Evolutionary conservation across 2,797 vertebrate species (phyloP).

Genomic region (Prunella strophiata): DNA sequence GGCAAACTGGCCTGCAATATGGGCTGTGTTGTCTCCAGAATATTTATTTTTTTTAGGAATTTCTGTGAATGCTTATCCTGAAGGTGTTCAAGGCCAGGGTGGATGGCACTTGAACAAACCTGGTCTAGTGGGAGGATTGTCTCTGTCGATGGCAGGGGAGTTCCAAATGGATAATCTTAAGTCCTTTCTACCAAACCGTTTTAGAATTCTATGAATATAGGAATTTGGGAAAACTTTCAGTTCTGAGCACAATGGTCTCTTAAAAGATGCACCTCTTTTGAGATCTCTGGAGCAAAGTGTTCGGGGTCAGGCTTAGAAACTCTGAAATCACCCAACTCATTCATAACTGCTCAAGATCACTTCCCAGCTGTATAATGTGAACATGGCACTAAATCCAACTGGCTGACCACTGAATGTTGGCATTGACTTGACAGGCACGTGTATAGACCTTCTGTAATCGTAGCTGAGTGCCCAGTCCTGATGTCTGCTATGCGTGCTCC

Average conservation of each 20-base stretch:
- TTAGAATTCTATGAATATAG: not conserved
- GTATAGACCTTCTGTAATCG: fast-evolving
- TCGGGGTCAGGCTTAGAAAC: not conserved
- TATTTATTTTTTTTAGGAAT: not conserved
- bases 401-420: not conserved
- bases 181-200: not conserved
- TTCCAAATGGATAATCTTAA: not conserved
- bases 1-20: not conserved
- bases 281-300: not conserved
- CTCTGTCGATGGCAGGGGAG: not conserved
- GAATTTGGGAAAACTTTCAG: not conserved
- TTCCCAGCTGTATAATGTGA: fast-evolving
- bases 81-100: not conserved
- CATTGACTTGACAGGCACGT: not conserved
- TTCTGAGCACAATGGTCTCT: not conserved
- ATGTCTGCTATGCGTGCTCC: fast-evolving
- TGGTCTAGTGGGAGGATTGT: not conserved
- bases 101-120: not conserved
- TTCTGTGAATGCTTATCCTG: not conserved
- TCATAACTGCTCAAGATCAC: not conserved
- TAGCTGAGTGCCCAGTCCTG: not conserved
- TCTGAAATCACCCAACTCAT: conserved; percentile 3
- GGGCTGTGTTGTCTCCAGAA: not conserved
- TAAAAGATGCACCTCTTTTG: not conserved
- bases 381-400: fast-evolving